Conservation (phyloP, 2,797 vertebrate species). For the Percopsis omiscomaycus region DNA sequence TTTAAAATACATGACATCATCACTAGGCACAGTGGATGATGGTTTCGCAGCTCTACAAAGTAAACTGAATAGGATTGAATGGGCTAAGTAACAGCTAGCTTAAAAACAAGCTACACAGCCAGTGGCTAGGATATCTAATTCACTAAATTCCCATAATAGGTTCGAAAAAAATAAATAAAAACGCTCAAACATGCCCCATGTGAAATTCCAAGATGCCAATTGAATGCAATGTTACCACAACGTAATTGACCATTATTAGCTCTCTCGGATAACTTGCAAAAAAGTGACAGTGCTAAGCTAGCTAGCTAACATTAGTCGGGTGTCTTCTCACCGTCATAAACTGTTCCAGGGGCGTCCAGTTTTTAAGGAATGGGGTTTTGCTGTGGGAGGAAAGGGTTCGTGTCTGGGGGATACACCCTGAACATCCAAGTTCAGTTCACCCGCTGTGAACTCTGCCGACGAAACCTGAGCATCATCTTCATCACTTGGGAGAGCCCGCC, state of each 20-base stretch:
- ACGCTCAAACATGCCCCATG: not conserved
- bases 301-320: slow-evolving; percentile 58
- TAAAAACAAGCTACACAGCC: slow-evolving; percentile 40
- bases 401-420: slow-evolving; percentile 56
- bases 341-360: slow-evolving; percentile 81
- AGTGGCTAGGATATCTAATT: slow-evolving; percentile 8
- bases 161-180: not conserved
- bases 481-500: slow-evolving; percentile 61
- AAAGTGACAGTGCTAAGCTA: slow-evolving; percentile 72
- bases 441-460: slow-evolving; percentile 58
- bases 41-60: slow-evolving; percentile 29
- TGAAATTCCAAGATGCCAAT: not conserved
- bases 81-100: slow-evolving; percentile 54
- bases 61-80: slow-evolving; percentile 57
- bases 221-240: not conserved
- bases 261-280: slow-evolving; percentile 47
- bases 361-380: slow-evolving; percentile 73
- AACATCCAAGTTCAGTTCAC: slow-evolving; percentile 77
- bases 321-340: slow-evolving; percentile 81
- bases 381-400: slow-evolving; percentile 60
- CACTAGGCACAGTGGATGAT: slow-evolving; percentile 27
- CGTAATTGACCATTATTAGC: not conserved
- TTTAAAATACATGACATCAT: not conserved
- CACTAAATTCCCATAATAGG: not conserved
- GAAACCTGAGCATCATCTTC: slow-evolving; percentile 66